phyloP scores from a whole-genome alignment of 1,140 invertebrate genomes.

The Euwallacea fornicatus region DNA sequence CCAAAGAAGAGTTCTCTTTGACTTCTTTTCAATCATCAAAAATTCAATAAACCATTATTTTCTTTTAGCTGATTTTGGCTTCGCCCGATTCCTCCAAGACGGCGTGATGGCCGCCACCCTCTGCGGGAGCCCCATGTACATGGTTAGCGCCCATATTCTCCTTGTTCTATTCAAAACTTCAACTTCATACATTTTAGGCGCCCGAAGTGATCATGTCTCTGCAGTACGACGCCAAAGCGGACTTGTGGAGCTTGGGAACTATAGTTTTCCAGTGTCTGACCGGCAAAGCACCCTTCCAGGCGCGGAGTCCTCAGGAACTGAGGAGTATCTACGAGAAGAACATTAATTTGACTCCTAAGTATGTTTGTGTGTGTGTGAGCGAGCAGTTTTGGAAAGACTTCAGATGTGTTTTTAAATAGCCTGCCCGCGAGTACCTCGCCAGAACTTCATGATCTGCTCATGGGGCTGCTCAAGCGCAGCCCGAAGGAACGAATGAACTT shows the following conservation, averaged over 20 bases:
- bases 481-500: constrained; percentile 94
- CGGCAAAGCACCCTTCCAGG: constrained; percentile 97
- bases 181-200: constrained; percentile 63
- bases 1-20: not conserved
- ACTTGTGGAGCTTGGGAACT: constrained; percentile 98
- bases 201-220: constrained; percentile 99
- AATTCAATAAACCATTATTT: constrained; percentile 5
- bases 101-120: constrained; percentile 99
- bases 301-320: constrained; percentile 95
- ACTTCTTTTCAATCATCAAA: not conserved
- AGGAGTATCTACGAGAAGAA: constrained; percentile 98
- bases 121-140: constrained; percentile 99
- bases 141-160: constrained; percentile 65
- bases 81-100: constrained; percentile 96
- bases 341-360: constrained; percentile 93
- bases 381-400: not conserved
- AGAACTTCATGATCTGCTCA: constrained; percentile 84
- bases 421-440: constrained; percentile 88
- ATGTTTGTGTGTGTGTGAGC: constrained; percentile 49
- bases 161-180: not conserved
- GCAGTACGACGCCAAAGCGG: constrained; percentile 98
- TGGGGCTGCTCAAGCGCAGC: constrained; percentile 87
- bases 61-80: constrained; percentile 93
- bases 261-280: constrained; percentile 99
- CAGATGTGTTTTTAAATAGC: not conserved